Conservation (phyloP, 2,113 vertebrate species). For the Ifrita kowaldi region DNA sequence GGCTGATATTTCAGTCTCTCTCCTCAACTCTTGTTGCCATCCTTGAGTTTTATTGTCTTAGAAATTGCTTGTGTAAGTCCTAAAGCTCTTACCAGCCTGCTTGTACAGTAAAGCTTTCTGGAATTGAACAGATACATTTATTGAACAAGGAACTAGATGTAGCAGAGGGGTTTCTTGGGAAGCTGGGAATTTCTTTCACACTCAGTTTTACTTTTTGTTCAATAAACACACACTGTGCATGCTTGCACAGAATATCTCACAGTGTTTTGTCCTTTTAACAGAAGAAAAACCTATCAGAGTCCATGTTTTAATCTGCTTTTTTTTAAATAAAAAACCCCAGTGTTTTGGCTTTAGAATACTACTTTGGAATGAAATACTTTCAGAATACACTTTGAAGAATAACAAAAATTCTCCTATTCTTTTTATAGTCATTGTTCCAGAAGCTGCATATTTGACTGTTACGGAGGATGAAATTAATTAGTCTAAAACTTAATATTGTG, state of each 20-base stretch:
- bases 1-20: background rate
- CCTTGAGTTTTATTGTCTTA: background rate
- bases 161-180: background rate
- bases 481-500: background rate
- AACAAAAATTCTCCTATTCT: background rate
- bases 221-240: too few species aligned
- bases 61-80: background rate
- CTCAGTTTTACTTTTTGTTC: background rate
- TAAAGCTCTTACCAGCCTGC: background rate
- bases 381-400: background rate
- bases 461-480: background rate
- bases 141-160: background rate
- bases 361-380: background rate
- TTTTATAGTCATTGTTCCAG: background rate
- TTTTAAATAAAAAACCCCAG: accelerated
- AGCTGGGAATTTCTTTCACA: background rate
- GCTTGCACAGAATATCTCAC: background rate
- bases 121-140: background rate
- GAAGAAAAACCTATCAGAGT: background rate
- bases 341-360: background rate
- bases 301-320: background rate
- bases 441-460: background rate
- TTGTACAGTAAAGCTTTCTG: background rate
- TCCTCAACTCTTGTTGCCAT: background rate
- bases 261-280: background rate